A percentile compares a stretch with the other conserved stretches of the same genome.
These are phyloP conservation scores for Dilophus febrilis DNA, from an alignment of 2,888 invertebrate species.

Conservation along the genomic window DNA sequence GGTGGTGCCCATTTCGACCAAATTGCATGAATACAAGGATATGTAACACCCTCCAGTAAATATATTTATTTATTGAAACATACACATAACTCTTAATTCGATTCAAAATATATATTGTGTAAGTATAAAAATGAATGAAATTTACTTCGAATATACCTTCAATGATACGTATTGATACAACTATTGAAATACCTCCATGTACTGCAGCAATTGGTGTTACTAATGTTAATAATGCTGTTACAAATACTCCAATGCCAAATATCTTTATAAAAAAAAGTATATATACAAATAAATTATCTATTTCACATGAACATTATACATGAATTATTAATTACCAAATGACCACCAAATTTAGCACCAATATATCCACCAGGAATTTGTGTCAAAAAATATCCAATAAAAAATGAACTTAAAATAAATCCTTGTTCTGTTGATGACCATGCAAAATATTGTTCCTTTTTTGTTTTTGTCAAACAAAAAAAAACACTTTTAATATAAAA, in stretches of 20 bases:
- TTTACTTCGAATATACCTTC: slow-evolving; percentile 58
- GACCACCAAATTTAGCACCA: slow-evolving; percentile 70
- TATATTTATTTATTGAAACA: background rate
- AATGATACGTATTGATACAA: slow-evolving; percentile 54
- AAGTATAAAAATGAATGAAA: too few species aligned
- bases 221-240: slow-evolving; percentile 61
- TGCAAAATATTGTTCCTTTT: slow-evolving; percentile 55
- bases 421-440: slow-evolving; percentile 68
- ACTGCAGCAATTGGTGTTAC: slow-evolving; percentile 63
- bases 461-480: slow-evolving; percentile 26
- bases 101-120: too few species aligned
- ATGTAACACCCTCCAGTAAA: slow-evolving; percentile 22
- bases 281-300: too few species aligned
- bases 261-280: slow-evolving; percentile 21
- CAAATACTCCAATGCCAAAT: slow-evolving; percentile 59
- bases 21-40: slow-evolving; percentile 52
- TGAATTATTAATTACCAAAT: slow-evolving; percentile 30
- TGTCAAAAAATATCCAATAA: slow-evolving; percentile 75
- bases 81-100: too few species aligned
- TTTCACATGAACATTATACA: too few species aligned
- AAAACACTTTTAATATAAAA: background rate
- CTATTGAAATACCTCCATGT: slow-evolving; percentile 41
- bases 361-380: slow-evolving; percentile 73
- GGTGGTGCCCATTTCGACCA: slow-evolving; percentile 76
- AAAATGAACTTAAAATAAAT: slow-evolving; percentile 67